A percentile compares a stretch with the other conserved stretches of the same genome.
Evolutionary conservation across 92 coral and sea anemone genomes (phyloP).

Genomic region (Parazoanthus darwini): DNA sequence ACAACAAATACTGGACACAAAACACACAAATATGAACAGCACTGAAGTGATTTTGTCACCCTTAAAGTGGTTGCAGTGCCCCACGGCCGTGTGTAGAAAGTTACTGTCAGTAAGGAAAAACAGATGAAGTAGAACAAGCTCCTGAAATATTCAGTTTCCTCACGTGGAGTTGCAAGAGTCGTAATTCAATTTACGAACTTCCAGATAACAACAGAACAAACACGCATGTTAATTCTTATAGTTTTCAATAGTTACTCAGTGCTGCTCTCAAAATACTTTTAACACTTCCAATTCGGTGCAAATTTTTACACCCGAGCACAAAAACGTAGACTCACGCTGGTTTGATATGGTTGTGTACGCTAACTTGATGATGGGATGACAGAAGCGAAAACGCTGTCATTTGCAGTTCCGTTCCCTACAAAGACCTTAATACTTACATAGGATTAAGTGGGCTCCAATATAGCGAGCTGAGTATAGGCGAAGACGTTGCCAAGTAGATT

Average conservation of each 20-base stretch:
- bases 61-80: neutral
- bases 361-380: constrained; percentile 37
- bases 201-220: neutral
- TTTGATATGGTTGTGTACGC: constrained; percentile 5
- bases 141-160: neutral
- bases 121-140: constrained; percentile 4
- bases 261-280: constrained; percentile 2
- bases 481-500: constrained; percentile 26
- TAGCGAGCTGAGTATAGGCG: constrained; percentile 18
- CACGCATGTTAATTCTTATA: constrained; percentile 14
- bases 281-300: neutral
- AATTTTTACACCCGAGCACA: neutral
- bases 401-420: constrained; percentile 31
- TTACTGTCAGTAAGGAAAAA: constrained; percentile 21
- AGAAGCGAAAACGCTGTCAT: constrained; percentile 45
- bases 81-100: constrained; percentile 3
- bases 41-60: constrained; percentile 29
- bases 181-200: constrained; percentile 25
- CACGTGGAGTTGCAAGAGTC: neutral
- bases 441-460: constrained; percentile 45
- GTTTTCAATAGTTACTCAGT: constrained; percentile 5
- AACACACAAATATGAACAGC: neutral
- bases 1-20: constrained; percentile 4
- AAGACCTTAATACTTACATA: constrained; percentile 27
- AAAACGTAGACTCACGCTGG: neutral